These are phyloP conservation scores for Cossypha niveicapilla DNA, from an alignment of 2,797 vertebrate species.

Conservation along the genomic window DNA sequence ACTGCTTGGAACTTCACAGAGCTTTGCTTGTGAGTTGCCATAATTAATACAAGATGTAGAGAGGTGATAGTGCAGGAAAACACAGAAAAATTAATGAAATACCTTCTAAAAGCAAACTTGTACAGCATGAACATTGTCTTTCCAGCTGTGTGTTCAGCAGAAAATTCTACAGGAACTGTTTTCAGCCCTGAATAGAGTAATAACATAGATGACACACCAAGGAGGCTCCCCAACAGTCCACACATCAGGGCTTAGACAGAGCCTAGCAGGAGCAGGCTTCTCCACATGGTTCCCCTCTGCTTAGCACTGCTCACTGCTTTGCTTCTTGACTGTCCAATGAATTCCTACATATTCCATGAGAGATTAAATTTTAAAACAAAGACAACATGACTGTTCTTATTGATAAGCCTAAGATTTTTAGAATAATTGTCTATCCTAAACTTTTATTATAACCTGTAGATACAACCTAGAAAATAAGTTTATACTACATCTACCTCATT, in stretches of 20 bases:
- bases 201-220: fast-evolving
- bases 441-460: not conserved
- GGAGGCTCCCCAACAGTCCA: not conserved
- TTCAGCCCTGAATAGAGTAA: not conserved
- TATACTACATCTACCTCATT: not conserved
- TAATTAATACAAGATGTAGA: not conserved
- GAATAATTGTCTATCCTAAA: not conserved
- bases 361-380: slow-evolving; percentile 10
- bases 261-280: not conserved
- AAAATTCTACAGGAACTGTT: not conserved
- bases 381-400: not conserved
- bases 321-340: not conserved
- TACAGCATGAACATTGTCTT: not conserved
- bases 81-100: not conserved
- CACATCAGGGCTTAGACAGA: not conserved
- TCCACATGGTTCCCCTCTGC: not conserved
- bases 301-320: not conserved
- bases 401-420: not conserved
- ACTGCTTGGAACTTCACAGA: not conserved
- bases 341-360: not conserved
- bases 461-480: not conserved
- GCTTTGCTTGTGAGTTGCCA: not conserved
- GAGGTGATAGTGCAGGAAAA: not conserved
- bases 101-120: not conserved
- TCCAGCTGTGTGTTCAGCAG: not conserved